Evolutionary conservation across 2,113 vertebrate species (phyloP).

Genomic region (Xerus inauris): DNA sequence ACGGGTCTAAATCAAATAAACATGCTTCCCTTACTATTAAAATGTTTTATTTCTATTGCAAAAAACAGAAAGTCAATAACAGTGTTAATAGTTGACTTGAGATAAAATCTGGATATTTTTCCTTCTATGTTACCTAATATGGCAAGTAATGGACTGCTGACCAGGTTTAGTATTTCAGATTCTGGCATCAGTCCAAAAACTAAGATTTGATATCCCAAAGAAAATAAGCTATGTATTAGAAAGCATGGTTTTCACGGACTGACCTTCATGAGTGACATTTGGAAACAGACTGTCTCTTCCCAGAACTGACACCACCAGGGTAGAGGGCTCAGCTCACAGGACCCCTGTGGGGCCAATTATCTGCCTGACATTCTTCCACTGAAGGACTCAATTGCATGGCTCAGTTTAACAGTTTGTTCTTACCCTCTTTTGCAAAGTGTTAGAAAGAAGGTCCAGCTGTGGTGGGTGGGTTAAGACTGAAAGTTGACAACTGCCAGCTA

Average conservation of each 20-base stretch:
- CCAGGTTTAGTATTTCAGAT: not conserved
- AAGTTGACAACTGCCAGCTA: not conserved
- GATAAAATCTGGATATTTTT: constrained; percentile 29
- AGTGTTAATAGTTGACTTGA: not conserved
- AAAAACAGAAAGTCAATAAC: constrained; percentile 28
- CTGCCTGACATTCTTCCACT: not conserved
- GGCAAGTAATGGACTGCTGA: not conserved
- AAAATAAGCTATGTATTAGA: not conserved
- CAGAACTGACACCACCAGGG: not conserved
- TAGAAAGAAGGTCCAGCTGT: not conserved
- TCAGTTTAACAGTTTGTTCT: not conserved
- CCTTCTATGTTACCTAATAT: constrained; percentile 45
- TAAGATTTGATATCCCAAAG: not conserved
- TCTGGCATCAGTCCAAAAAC: not conserved
- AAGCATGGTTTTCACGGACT: constrained; percentile 55
- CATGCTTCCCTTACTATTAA: constrained; percentile 33
- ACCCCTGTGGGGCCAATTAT: not conserved
- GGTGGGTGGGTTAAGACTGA: not conserved
- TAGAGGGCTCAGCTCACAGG: not conserved
- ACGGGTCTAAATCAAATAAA: not conserved
- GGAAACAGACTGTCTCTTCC: constrained; percentile 11
- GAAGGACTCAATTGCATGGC: not conserved
- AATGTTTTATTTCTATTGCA: constrained; percentile 33
- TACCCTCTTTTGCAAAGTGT: not conserved
- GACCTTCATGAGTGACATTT: not conserved